Percentiles rank a stretch among this genome's conserved stretches.
Evolutionary conservation across 2,797 vertebrate genomes (phyloP).

Genomic region (Melanotaenia pygmaea): DNA sequence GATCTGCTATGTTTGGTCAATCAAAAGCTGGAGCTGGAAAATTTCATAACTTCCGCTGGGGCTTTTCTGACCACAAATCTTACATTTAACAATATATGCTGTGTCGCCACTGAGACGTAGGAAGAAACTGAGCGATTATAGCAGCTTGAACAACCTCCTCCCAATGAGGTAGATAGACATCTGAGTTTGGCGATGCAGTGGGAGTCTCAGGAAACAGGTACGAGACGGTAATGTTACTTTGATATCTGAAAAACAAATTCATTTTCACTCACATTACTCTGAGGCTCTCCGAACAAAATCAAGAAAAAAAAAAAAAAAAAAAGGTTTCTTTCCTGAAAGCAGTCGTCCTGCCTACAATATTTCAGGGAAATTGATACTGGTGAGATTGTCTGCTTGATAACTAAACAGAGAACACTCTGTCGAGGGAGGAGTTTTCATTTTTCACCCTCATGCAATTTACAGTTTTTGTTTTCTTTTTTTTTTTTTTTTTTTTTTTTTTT

Average conservation of each 20-base stretch:
- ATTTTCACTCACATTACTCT: conserved; percentile 25
- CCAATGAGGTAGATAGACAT: conserved; percentile 20
- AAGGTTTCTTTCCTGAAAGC: conserved; percentile 23
- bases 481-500: not conserved
- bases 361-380: conserved; percentile 50
- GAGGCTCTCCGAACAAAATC: conserved; percentile 32
- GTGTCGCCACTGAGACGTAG: not conserved
- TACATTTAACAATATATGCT: not conserved
- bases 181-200: conserved; percentile 23
- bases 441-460: conserved; percentile 8
- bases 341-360: conserved; percentile 30
- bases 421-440: conserved; percentile 25
- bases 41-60: not conserved
- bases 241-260: conserved; percentile 50
- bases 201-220: conserved; percentile 34
- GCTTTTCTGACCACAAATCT: conserved; percentile 5
- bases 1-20: not conserved
- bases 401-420: conserved; percentile 47
- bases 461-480: not conserved
- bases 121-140: conserved; percentile 38
- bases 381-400: conserved; percentile 49
- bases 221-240: conserved; percentile 25
- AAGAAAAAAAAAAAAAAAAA: conserved; percentile 38
- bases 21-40: not conserved
- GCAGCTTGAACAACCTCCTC: conserved; percentile 55